These are phyloP conservation scores for Peromyscus melanophrys DNA, from an alignment of 2,797 vertebrate species.

Conservation along the genomic window DNA sequence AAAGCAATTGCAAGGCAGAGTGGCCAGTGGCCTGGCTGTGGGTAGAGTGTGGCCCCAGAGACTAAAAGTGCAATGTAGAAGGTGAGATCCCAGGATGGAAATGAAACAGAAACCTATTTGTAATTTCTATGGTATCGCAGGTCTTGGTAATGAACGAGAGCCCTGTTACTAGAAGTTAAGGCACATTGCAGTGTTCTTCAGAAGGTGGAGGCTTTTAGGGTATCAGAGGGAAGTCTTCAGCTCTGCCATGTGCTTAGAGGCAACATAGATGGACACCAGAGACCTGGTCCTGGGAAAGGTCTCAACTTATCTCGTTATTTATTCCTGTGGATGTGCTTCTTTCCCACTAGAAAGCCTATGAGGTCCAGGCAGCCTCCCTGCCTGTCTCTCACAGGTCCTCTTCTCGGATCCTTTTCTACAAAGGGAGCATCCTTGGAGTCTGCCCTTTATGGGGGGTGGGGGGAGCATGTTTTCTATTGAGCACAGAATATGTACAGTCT, in stretches of 20 bases:
- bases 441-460: neutral
- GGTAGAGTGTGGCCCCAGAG: neutral
- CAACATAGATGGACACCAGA: neutral
- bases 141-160: neutral
- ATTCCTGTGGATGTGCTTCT: neutral
- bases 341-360: neutral
- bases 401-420: neutral
- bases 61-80: neutral
- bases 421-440: neutral
- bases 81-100: neutral
- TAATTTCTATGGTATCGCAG: neutral
- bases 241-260: neutral
- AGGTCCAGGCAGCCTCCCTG: neutral
- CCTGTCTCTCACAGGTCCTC: neutral
- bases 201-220: neutral
- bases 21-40: neutral
- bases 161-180: neutral
- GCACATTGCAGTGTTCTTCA: neutral
- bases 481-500: neutral
- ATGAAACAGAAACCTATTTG: neutral
- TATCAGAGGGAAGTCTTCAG: neutral
- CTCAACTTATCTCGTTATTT: neutral
- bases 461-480: neutral
- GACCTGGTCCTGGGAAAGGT: neutral
- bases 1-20: neutral